Conservation (phyloP, 2,888 invertebrate species). For the Alloscopus bannaensis region DNA sequence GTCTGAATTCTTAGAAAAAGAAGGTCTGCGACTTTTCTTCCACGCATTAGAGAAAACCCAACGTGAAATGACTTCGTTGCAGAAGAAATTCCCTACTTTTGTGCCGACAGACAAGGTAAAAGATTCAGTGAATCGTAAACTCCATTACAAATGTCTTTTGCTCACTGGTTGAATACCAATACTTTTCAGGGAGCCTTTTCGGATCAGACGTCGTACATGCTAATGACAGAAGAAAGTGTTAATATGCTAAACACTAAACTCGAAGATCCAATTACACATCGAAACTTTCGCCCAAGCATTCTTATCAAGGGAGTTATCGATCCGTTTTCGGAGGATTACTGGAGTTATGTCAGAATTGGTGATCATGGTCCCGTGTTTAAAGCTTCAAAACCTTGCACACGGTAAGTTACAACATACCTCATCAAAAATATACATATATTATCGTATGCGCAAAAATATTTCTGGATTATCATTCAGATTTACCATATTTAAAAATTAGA, state of each 20-base stretch:
- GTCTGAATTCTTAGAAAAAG: conserved; percentile 69
- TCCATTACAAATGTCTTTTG: neutral
- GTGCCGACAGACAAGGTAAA: conserved; percentile 66
- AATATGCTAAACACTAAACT: conserved; percentile 74
- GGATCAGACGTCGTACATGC: conserved; percentile 75
- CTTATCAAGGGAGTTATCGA: conserved; percentile 74
- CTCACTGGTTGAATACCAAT: neutral
- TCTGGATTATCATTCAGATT: neutral
- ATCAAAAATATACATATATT: neutral
- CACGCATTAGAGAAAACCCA: conserved; percentile 65
- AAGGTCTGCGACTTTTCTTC: conserved; percentile 66
- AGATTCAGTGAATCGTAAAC: neutral
- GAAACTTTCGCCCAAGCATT: conserved; percentile 76
- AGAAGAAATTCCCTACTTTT: conserved; percentile 69
- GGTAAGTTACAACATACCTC: conserved; percentile 72
- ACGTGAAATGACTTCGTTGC: conserved; percentile 58
- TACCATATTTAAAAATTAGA: conserved; percentile 48
- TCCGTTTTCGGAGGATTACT: conserved; percentile 74
- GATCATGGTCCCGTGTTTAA: conserved; percentile 74
- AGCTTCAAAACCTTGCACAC: conserved; percentile 75
- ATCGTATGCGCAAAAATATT: neutral
- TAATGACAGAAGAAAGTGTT: conserved; percentile 74
- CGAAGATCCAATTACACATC: conserved; percentile 73
- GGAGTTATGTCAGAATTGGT: conserved; percentile 75
- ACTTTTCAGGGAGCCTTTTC: conserved; percentile 71